Evolutionary conservation across 2,113 vertebrate genomes (phyloP), one percentile per base, ranked within the genome.

Genomic region (Brachionichthys hirsutus): DNA sequence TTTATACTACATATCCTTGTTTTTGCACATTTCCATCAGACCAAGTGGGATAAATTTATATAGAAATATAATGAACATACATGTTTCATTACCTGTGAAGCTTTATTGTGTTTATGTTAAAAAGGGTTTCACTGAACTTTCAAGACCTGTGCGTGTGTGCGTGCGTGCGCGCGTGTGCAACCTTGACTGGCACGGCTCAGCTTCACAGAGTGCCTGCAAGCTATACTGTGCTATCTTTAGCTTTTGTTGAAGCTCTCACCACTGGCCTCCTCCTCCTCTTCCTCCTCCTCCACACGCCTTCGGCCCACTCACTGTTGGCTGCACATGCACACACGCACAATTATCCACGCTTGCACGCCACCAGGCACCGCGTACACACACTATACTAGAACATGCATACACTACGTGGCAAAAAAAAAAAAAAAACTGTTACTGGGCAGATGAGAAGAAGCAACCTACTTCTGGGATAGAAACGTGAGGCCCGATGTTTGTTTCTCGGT

Each of bases 371-470:
- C 59, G n/a, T 42, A 17, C 75, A 70, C 80, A 47, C 50, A 43
- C 52, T 24, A 62, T 24, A 50, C 6, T 10, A 10, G 22, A 74
- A 57, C 64, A 55, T 62, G 61, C 73, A 65, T 24, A 62, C 75
- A 67, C 72, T n/a, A 74, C 76, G 2, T 44, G 34, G 55, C 41
- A 80, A 30, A 80, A n/a, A n/a, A n/a, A n/a, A n/a, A n/a, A n/a
- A n/a, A n/a, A n/a, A 17, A 82, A 84, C 85, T 84, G 91, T 92
- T 90, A 89, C 90, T 30, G 89, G 89, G 90, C 89, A 92, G 89
- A 92, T 78, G 81, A 74, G 73, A 69, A 41, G 56, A 64, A 70
- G 75, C 70, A 88, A 80, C 83, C 85, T 81, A 87, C 74, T 89
- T 89, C 71, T 87, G 77, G 71, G 70, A 73, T 78, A 17, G 72